Evolutionary conservation across 2,888 invertebrate genomes (phyloP).

Genomic region (Oligia strigilis): DNA sequence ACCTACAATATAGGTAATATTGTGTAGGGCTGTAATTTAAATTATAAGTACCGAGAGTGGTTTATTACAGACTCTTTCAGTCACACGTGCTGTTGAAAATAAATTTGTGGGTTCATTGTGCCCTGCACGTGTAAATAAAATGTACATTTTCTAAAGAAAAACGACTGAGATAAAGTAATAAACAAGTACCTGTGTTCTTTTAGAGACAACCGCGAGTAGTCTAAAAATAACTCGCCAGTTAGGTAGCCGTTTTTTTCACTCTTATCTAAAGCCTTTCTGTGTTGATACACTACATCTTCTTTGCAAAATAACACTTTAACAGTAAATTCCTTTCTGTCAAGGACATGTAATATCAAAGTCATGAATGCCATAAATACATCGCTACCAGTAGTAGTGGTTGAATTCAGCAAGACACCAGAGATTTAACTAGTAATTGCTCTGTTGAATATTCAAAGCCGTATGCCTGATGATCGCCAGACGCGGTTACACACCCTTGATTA

Average conservation of each 20-base stretch:
- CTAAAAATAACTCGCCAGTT: neutral
- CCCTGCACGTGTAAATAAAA: slow-evolving; percentile 4
- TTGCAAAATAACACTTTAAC: neutral
- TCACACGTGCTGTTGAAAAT: slow-evolving; percentile 10
- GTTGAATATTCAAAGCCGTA: slow-evolving; percentile 71
- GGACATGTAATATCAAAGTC: neutral
- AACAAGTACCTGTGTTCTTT: neutral
- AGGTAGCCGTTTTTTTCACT: neutral
- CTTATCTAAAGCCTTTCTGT: neutral
- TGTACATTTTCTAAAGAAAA: neutral
- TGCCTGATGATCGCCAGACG: slow-evolving; percentile 63
- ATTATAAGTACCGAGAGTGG: neutral
- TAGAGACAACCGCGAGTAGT: neutral
- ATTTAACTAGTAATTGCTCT: slow-evolving; percentile 72
- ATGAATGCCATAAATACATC: slow-evolving; percentile 6
- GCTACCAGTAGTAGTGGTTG: slow-evolving; percentile 52
- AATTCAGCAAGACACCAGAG: slow-evolving; percentile 67
- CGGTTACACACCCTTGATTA: slow-evolving; percentile 63
- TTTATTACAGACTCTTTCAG: neutral
- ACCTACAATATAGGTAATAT: neutral
- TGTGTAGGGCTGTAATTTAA: neutral
- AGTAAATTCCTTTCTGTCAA: neutral
- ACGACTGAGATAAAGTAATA: neutral
- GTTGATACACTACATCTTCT: neutral
- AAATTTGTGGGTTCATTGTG: neutral